A percentile compares a stretch with the other conserved stretches of the same genome.
Conservation (phyloP, 1,140 invertebrate species). For the Myzus persicae region DNA sequence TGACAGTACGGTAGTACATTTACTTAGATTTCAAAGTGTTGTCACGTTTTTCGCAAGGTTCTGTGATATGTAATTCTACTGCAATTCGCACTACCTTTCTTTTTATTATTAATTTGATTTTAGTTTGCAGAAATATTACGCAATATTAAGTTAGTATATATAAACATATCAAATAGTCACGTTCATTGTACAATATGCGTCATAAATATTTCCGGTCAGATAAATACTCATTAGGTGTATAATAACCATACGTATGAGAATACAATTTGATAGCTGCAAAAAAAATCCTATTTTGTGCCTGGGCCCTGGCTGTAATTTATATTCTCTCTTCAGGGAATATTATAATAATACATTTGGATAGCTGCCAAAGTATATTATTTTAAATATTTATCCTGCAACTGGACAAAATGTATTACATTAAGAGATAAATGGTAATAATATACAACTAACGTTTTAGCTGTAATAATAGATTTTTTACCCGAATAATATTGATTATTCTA, state of each 20-base stretch:
- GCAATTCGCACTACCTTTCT: background rate
- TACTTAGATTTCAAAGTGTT: background rate
- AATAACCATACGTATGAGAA: background rate
- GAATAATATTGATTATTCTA: background rate
- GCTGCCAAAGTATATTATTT: conserved; percentile 10
- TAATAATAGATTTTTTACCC: background rate
- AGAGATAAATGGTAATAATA: background rate
- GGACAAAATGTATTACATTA: background rate
- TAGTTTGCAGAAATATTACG: conserved; percentile 18
- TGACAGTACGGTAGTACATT: too few species aligned
- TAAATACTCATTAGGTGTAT: background rate
- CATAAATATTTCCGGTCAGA: conserved; percentile 36
- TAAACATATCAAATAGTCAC: conserved; percentile 15
- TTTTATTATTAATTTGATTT: conserved; percentile 28
- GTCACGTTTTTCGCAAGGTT: conserved; percentile 8
- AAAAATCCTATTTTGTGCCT: conserved; percentile 31
- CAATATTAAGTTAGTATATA: background rate
- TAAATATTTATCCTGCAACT: background rate
- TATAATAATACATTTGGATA: conserved; percentile 9
- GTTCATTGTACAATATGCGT: conserved; percentile 10
- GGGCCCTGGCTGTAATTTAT: background rate
- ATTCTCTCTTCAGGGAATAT: background rate
- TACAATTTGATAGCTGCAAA: conserved; percentile 9
- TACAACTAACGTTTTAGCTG: background rate
- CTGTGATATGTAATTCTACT: background rate